Evolutionary conservation across 1,140 invertebrate genomes (phyloP).

Genomic region (Elymnias hypermnestra): DNA sequence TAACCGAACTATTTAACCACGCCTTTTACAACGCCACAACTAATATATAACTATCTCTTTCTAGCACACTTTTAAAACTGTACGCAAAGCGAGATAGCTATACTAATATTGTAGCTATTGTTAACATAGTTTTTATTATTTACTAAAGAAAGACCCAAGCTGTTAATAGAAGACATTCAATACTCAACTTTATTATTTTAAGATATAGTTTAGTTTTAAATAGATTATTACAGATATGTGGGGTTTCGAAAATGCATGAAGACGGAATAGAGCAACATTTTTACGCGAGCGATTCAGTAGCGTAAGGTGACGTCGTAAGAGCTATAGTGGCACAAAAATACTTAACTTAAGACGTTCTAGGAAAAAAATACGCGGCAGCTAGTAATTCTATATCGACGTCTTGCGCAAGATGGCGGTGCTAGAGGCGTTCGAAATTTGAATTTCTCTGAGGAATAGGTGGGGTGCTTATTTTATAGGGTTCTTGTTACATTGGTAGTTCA

Average conservation of each 20-base stretch:
- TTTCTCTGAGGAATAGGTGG: slow-evolving; percentile 67
- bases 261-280: slow-evolving; percentile 58
- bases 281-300: slow-evolving; percentile 69
- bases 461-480: slow-evolving; percentile 45
- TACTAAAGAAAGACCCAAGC: slow-evolving; percentile 26
- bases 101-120: slow-evolving; percentile 48
- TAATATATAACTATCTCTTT: slow-evolving; percentile 38
- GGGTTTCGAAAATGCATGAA: slow-evolving; percentile 21
- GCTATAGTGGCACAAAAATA: slow-evolving; percentile 71
- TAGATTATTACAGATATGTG: too few species aligned
- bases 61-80: slow-evolving; percentile 15
- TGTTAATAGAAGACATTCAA: not conserved
- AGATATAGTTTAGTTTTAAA: too few species aligned
- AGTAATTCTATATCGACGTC: slow-evolving; percentile 68
- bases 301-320: slow-evolving; percentile 62
- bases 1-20: slow-evolving; percentile 63
- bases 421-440: slow-evolving; percentile 68
- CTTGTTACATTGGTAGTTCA: slow-evolving; percentile 12
- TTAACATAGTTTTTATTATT: slow-evolving; percentile 60
- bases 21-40: slow-evolving; percentile 34
- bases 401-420: slow-evolving; percentile 70
- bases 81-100: slow-evolving; percentile 38
- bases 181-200: slow-evolving; percentile 10
- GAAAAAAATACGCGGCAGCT: slow-evolving; percentile 59
- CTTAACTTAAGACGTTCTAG: slow-evolving; percentile 68